A percentile compares a stretch with the other conserved stretches of the same genome.
These are phyloP conservation scores for Mythimna ferrago DNA, from an alignment of 2,888 invertebrate species.

Conservation along the genomic window DNA sequence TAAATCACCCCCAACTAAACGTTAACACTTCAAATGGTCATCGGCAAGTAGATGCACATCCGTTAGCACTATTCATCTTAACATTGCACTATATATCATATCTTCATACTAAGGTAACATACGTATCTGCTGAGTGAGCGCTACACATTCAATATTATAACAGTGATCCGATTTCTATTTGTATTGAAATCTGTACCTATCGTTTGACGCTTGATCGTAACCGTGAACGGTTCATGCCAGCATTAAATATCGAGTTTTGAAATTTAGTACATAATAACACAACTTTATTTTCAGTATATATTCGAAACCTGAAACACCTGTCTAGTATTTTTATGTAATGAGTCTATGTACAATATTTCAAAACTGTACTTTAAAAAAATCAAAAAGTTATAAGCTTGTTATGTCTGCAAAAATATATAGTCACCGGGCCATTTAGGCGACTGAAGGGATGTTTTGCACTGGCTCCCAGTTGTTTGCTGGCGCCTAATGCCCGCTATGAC, in stretches of 20 bases:
- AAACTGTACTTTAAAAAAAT: no score
- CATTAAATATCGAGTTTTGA: background rate
- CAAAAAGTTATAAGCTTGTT: no score
- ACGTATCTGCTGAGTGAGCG: background rate
- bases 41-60: slow-evolving; percentile 21
- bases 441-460: no score
- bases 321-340: no score
- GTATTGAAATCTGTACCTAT: slow-evolving; percentile 1
- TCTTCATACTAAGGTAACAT: background rate
- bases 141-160: slow-evolving; percentile 12
- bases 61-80: slow-evolving; percentile 22
- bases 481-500: no score
- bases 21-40: slow-evolving; percentile 13
- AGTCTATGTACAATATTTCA: no score
- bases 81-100: background rate
- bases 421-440: no score
- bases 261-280: no score
- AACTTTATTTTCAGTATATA: no score
- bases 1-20: background rate
- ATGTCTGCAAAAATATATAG: no score
- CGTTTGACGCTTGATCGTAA: background rate
- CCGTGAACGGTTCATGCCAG: background rate
- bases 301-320: no score
- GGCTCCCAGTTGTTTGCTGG: no score
- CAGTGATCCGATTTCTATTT: slow-evolving; percentile 18